Conservation (phyloP, 2,113 vertebrate genomes). For the Charina bottae region DNA sequence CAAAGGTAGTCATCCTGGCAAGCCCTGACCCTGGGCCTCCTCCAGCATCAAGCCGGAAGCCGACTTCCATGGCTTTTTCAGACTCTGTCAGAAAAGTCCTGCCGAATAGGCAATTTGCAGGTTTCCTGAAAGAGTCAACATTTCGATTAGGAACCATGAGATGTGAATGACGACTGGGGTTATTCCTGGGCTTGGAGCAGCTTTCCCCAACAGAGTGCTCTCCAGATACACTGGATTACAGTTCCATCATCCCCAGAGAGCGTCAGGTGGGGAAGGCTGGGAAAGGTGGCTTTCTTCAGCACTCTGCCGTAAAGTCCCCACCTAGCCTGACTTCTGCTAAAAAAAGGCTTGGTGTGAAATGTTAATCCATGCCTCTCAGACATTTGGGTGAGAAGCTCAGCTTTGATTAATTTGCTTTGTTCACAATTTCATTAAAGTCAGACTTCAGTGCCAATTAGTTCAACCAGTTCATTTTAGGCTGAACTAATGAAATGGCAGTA, state of each 20-base stretch:
- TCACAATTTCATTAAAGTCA: constrained; percentile 39
- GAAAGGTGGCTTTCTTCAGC: no score
- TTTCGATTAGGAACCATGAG: no score
- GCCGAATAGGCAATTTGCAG: not conserved
- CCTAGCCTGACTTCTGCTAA: no score
- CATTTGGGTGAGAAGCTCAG: constrained; percentile 7
- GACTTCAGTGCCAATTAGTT: constrained; percentile 39
- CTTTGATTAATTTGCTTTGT: constrained; percentile 33
- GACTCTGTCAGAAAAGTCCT: not conserved
- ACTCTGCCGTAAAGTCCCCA: not conserved
- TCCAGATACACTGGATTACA: no score
- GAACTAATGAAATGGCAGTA: constrained; percentile 37
- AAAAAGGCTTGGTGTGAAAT: not conserved
- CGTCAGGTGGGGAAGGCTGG: not conserved
- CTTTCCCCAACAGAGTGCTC: not conserved
- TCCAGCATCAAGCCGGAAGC: not conserved
- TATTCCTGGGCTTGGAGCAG: not conserved
- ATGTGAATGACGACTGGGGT: not conserved
- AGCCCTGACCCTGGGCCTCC: not conserved
- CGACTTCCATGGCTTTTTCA: not conserved
- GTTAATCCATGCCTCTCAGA: not conserved
- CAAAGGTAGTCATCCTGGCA: not conserved
- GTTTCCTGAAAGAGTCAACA: not conserved
- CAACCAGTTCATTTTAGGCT: constrained; percentile 37
- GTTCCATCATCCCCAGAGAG: not conserved